These are phyloP conservation scores for Boleophthalmus pectinirostris DNA, from an alignment of 2,113 vertebrate genomes.

Conservation along the genomic window DNA sequence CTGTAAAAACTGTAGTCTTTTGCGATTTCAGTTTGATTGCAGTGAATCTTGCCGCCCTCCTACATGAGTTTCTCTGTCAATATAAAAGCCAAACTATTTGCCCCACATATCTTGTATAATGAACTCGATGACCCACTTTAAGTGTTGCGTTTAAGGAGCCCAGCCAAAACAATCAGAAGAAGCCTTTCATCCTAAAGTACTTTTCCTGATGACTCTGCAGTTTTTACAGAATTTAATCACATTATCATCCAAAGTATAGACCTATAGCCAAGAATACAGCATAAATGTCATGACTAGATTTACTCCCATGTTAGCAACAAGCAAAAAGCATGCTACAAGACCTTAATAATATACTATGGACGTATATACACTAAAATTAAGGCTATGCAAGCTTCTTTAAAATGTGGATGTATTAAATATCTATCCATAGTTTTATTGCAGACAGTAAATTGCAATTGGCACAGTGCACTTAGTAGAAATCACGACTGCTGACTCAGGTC, in stretches of 20 bases:
- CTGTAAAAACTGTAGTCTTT: no score
- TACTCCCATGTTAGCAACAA: conserved; percentile 32
- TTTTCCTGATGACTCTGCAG: conserved; percentile 43
- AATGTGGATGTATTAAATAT: background rate
- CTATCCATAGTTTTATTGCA: conserved; percentile 4
- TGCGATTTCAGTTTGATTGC: no score
- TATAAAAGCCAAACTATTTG: background rate
- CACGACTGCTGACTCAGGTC: conserved; percentile 4
- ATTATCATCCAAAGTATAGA: conserved; percentile 45
- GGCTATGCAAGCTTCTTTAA: background rate
- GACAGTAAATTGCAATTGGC: conserved; percentile 6
- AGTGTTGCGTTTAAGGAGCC: background rate
- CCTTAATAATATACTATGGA: background rate
- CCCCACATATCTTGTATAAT: background rate
- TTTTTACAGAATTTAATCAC: conserved; percentile 51
- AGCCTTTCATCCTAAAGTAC: conserved; percentile 54
- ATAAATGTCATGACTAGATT: conserved; percentile 30
- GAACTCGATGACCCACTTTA: background rate
- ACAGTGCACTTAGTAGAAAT: conserved; percentile 1
- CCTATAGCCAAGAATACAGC: conserved; percentile 32
- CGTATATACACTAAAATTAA: background rate
- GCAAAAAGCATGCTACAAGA: background rate
- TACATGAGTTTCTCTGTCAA: background rate
- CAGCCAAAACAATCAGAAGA: conserved; percentile 34
- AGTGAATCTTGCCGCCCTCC: no score